These are phyloP conservation scores for Drosophila birchii DNA, from an alignment of 2,888 invertebrate species.

Conservation along the genomic window DNA sequence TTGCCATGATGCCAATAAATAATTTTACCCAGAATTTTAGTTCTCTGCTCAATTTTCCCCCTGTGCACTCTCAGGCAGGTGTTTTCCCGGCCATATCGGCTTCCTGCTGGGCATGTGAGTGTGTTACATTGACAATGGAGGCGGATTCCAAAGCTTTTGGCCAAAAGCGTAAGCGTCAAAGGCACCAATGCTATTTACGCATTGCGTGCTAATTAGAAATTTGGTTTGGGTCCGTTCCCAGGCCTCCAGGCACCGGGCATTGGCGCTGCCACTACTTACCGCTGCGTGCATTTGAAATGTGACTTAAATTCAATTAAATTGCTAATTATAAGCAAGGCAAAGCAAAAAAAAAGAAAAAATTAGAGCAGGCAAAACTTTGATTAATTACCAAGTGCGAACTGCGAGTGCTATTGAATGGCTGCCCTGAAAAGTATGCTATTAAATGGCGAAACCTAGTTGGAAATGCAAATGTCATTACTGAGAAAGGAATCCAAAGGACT, in stretches of 20 bases:
- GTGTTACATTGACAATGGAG: conserved; percentile 60
- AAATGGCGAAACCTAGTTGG: conserved; percentile 4
- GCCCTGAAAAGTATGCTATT: conserved; percentile 35
- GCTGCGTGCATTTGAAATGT: conserved; percentile 59
- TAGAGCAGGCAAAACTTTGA: conserved; percentile 15
- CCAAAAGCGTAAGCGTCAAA: conserved; percentile 61
- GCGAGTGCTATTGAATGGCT: conserved; percentile 17
- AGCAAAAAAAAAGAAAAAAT: neutral
- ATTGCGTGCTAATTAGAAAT: conserved; percentile 65
- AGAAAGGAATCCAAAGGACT: neutral
- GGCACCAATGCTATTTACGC: conserved; percentile 66
- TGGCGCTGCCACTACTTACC: conserved; percentile 2
- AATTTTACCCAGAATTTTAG: neutral
- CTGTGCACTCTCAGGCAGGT: conserved; percentile 16
- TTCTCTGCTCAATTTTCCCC: neutral
- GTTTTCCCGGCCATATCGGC: conserved; percentile 28
- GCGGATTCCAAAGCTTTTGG: conserved; percentile 22
- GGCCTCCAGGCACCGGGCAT: conserved; percentile 38
- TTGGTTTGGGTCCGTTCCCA: conserved; percentile 63
- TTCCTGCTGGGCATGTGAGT: conserved; percentile 26
- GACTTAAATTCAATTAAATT: conserved; percentile 69
- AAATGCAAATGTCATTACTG: conserved; percentile 43
- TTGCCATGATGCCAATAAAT: too few species aligned
- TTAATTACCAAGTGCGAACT: conserved; percentile 30
- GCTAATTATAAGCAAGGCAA: conserved; percentile 20